Conservation (phyloP, 37 sponge, comb jelly and placozoan species). For the Amphimedon queenslandica region DNA sequence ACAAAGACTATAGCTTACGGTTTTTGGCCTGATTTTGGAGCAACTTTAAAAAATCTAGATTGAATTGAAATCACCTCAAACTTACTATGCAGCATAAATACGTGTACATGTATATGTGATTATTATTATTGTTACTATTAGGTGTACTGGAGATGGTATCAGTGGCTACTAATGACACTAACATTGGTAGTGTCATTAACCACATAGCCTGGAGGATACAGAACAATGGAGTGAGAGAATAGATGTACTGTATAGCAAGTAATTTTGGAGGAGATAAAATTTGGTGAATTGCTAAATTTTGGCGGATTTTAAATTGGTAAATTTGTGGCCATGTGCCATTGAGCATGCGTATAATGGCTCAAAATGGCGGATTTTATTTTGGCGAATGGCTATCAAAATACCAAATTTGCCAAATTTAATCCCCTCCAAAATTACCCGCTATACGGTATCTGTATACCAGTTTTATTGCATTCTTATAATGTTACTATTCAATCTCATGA, state of each 20-base stretch:
- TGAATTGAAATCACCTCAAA: background rate
- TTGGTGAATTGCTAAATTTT: too few relatives aligned
- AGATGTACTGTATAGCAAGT: background rate
- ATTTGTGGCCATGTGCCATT: too few relatives aligned
- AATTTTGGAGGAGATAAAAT: background rate
- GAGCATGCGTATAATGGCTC: too few relatives aligned
- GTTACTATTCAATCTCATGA: background rate
- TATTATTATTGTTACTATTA: background rate
- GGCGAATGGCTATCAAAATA: background rate
- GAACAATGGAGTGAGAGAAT: conserved; percentile 15
- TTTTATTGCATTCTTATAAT: background rate
- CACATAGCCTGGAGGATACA: conserved; percentile 38
- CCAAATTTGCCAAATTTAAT: too few relatives aligned
- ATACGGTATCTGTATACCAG: too few relatives aligned
- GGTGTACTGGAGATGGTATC: conserved; percentile 44
- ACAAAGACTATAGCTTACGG: background rate
- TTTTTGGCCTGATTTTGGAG: background rate
- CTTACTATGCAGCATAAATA: background rate
- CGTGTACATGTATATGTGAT: background rate
- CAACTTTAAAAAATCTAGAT: background rate
- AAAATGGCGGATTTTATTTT: too few relatives aligned
- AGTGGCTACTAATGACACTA: conserved; percentile 43
- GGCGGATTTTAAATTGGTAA: too few relatives aligned
- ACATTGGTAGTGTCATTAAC: conserved; percentile 25
- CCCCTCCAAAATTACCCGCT: too few relatives aligned